Base-by-base conservation (phyloP, 2,797 vertebrate genomes). In the Pempheris klunzingeri region DNA sequence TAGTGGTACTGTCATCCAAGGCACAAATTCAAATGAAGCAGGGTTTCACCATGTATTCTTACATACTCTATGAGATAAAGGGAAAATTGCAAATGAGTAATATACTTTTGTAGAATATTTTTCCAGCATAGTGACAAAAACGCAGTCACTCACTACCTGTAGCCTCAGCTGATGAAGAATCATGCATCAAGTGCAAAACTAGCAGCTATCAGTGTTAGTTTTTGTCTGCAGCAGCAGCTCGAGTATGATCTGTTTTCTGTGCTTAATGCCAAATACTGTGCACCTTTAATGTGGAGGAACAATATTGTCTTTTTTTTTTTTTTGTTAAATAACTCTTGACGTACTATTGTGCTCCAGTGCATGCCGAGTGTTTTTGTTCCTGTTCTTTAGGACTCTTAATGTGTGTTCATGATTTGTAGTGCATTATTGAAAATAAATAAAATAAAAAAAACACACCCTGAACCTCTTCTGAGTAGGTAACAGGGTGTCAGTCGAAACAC, bases 211-310 rank as follows among this genome's bases (percentile, higher is more conserved):
- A 20, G 60, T 88, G 81, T 80, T 75, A 53, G 81, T 82, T 80
- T 88, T 78, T 58, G 58, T 86, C 78, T 58, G 77, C 85, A 86
- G 83, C 88, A 64, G 86, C 90, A 87, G 90, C 81, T 87, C 72
- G 65, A 78, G 44, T 92, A 83, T 80, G 71, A 88, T 69, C 83
- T 81, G 77, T 93, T 88, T 87, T 82, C 84, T 92, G 93, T 94
- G 92, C 90, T 94, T 92, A 83, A 94, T 90, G 92, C 95, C 94
- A 94, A 95, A 95, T 92, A 93, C 84, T 91, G 93, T 94, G 92
- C 93, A 93, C 84, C 87, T 92, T 93, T 89, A 83, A 83, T 89
- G 91, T 92, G 79, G 89, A 94, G 72, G 80, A 92, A 90, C 77
- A 69, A 91, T 82, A 72, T 55, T 64, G 88, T 93, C 59, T 78